Evolutionary conservation across 2,113 vertebrate genomes (phyloP), one percentile per base, ranked within the genome.

Genomic region (Elanus axillaris): DNA sequence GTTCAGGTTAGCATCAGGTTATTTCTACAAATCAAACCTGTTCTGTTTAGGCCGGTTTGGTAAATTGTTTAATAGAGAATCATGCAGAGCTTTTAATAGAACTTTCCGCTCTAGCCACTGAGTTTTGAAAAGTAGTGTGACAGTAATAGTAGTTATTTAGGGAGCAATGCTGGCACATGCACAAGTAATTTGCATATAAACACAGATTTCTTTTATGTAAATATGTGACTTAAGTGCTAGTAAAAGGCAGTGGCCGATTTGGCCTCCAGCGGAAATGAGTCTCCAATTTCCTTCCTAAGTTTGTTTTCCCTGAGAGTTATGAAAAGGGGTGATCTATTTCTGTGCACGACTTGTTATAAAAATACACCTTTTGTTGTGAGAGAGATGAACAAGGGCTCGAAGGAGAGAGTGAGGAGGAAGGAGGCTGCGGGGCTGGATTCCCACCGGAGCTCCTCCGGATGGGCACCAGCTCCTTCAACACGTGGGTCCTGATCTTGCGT

Each of bases 321-420:
- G 96, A 58, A 94, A 91, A 93, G 62, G 58, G 20, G 73, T 9
- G 59, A 90, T 88, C 91, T 97, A 95, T 96, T 97, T 97, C 69
- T 94, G 95, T 89, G 59, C 43, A 78, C 40, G 34, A 91, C 92
- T 80, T 75, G 69, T 56, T 92, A 75, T 16, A 95, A 94, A 97
- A 97, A 96, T 95, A 92, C 16, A 47, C 34, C 45, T 93, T 92
- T 95, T 95, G 83, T 94, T 85, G 16, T 4, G 26, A 60, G 36
- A 38, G 75, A 73, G 66, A 29, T 27, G 62, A 66, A 32, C 20
- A 45, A 63, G 38, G 48, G 55, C 67, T 85, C 52, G 63, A 82
- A 86, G 95, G 91, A 73, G 88, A 66, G 89, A 74, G 63, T 84
- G 93, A 73, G 66, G 59, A 81, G 77, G 38, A 43, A 60, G 79